Base-by-base conservation (phyloP, 2,888 invertebrate species). In the Oscheius sp. region DNA sequence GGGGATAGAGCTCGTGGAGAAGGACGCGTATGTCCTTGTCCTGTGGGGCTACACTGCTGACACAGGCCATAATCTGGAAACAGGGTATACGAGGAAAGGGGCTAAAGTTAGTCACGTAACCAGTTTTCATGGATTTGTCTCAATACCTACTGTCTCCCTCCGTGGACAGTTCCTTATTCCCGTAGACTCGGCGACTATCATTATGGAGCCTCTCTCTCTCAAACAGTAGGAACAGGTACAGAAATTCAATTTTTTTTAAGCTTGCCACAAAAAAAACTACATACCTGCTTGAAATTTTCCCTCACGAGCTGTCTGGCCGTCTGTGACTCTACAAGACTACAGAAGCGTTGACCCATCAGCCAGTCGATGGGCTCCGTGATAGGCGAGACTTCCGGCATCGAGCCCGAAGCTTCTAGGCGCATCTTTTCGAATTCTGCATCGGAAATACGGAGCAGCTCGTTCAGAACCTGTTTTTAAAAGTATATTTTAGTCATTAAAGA, bases 1-100 rank as follows among this genome's bases (percentile, higher is more conserved):
- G 92, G 0, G 98, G 98, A 76, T 98, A 91, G 63, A 98, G 93
- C 53, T 93, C 93, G 74, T 97, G 92, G 13, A 99, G 90, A 0
- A 94, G 93, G 88, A 95, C 94, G 84, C 96, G 51, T 7, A 53
- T 55, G 33, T 68, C 33, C 2, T 53, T 53, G 37, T 68, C 68
- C 4, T 2, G 4, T 13, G 37, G 21, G 4, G 53, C n/a, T 11
- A 96, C 33, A 96, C 50, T 48, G 35, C 42, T 13, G 2, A 63
- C 55, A 32, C 37, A 53, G 21, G 21, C 35, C 53, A 73, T 51
- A 21, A 62, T 73, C 73, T 55, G 53, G 10, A 47, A 13, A 50
- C 3, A 47, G 2, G 29, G 10, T 7, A n/a, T 65, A 42, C 35
- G 33, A 29, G 42, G 42, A 65, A 94, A 89, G 94, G 93, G 4